These are phyloP conservation scores for Anisognathus igniventris DNA, from an alignment of 2,797 vertebrate species.

Conservation along the genomic window DNA sequence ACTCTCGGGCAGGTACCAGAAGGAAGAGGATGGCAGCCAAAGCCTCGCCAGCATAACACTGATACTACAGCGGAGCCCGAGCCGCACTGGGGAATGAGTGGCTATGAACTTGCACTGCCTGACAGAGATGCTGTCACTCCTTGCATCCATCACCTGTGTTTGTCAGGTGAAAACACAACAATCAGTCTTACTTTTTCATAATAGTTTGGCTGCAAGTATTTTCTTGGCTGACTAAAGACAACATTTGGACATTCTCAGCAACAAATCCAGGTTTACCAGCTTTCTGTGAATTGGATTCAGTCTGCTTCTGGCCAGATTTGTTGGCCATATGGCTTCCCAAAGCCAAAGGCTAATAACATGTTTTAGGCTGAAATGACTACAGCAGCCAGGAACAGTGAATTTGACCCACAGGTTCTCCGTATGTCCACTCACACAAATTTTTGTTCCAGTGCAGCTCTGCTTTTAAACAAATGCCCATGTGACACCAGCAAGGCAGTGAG, in stretches of 20 bases:
- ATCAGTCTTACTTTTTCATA: constrained; percentile 2
- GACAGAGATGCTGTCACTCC: neutral
- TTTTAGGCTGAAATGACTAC: constrained; percentile 32
- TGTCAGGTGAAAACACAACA: constrained; percentile 14
- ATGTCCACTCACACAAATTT: neutral
- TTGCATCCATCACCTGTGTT: neutral
- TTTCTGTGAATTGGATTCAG: constrained; percentile 60
- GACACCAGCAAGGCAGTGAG: neutral
- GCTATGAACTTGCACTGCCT: neutral
- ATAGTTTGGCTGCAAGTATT: constrained; percentile 19
- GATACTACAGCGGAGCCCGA: fast-evolving
- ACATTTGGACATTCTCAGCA: constrained; percentile 50
- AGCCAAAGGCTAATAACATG: constrained; percentile 56
- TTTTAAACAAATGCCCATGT: neutral
- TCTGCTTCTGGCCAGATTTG: constrained; percentile 57
- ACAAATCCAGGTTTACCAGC: constrained; percentile 60
- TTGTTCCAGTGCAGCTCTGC: neutral
- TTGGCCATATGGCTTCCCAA: constrained; percentile 64
- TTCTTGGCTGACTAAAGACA: constrained; percentile 64
- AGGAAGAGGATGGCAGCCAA: neutral
- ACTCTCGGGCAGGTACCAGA: neutral
- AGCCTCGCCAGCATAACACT: fast-evolving
- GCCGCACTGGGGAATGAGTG: neutral
- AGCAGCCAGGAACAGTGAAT: constrained; percentile 1
- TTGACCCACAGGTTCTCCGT: neutral